phyloP scores from a whole-genome alignment of 2,888 invertebrate species.

The Alviniconcha strummeri region DNA sequence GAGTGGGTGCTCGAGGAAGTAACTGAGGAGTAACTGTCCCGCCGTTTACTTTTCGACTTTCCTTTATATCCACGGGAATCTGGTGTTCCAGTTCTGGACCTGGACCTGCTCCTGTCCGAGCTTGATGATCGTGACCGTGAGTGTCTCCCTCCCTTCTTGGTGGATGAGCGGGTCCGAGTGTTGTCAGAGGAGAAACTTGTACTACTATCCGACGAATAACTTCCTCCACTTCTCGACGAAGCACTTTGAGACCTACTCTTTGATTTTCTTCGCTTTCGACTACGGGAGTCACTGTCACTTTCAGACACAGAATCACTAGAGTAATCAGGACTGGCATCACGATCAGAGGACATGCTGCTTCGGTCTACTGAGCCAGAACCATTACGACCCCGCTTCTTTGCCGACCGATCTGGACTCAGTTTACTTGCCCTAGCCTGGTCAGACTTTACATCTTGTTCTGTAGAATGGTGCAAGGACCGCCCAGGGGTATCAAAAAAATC shows the following conservation, averaged over 20 bases:
- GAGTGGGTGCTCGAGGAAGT: constrained; percentile 28
- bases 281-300: constrained; percentile 24
- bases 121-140: constrained; percentile 16
- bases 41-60: constrained; percentile 19
- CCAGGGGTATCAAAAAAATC: constrained; percentile 28
- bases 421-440: background rate
- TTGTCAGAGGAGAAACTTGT: constrained; percentile 17
- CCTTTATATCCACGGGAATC: constrained; percentile 1
- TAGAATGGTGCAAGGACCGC: constrained; percentile 13
- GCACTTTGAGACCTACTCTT: constrained; percentile 25
- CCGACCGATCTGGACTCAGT: background rate
- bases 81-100: constrained; percentile 23
- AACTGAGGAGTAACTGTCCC: constrained; percentile 31
- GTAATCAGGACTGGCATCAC: constrained; percentile 12
- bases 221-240: constrained; percentile 35
- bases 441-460: constrained; percentile 26
- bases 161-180: constrained; percentile 15
- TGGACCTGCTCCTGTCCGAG: constrained; percentile 14
- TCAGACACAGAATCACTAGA: constrained; percentile 28
- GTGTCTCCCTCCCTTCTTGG: constrained; percentile 5
- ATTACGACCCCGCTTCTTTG: constrained; percentile 13
- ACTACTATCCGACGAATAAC: constrained; percentile 10
- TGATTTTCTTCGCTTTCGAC: constrained; percentile 12
- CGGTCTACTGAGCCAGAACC: constrained; percentile 6
- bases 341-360: constrained; percentile 22